phyloP scores from a whole-genome alignment of 2,797 vertebrate species.

The Fratercula arctica region DNA sequence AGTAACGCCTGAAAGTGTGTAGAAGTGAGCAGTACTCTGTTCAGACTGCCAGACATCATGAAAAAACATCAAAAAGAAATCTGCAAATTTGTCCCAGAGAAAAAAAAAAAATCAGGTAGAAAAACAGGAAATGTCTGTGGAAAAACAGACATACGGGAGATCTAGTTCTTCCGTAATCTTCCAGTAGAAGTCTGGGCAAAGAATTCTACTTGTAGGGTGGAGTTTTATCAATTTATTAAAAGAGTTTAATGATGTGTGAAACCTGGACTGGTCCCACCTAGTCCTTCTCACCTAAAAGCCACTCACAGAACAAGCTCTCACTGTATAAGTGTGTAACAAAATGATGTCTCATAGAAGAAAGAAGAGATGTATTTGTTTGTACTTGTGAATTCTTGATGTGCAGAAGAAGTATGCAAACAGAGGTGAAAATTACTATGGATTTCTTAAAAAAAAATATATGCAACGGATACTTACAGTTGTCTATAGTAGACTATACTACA shows the following conservation, averaged over 20 bases:
- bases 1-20: background rate
- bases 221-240: slow-evolving; percentile 55
- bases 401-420: background rate
- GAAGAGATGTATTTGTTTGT: background rate
- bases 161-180: slow-evolving; percentile 33
- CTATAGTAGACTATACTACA: too few species aligned
- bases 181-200: slow-evolving; percentile 8
- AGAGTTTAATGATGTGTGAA: slow-evolving; percentile 50
- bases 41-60: background rate
- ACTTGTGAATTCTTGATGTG: background rate
- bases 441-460: background rate
- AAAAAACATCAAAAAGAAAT: slow-evolving; percentile 25
- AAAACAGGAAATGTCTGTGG: slow-evolving; percentile 36
- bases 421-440: background rate
- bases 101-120: background rate
- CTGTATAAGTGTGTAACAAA: background rate
- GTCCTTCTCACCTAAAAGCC: background rate
- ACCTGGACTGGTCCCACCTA: slow-evolving; percentile 7
- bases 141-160: slow-evolving; percentile 34
- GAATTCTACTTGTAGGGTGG: background rate
- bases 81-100: background rate
- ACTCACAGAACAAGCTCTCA: background rate
- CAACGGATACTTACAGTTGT: background rate
- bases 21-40: background rate
- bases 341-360: background rate